Percentiles rank a stretch among this genome's conserved stretches.
Conservation (phyloP, 2,113 vertebrate species). For the Solenodon paradoxus region DNA sequence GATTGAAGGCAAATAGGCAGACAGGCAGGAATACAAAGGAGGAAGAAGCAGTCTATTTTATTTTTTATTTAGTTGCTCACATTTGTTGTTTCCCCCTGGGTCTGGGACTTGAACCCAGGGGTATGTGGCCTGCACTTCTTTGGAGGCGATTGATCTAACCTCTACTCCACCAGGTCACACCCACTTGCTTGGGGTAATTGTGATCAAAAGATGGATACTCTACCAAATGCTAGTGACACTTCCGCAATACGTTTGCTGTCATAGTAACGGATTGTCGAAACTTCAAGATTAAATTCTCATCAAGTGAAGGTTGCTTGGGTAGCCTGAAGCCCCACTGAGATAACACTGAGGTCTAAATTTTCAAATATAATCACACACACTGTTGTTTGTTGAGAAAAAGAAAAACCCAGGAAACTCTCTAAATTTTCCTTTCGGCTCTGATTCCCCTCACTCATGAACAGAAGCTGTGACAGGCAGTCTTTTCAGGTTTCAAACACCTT, state of each 20-base stretch:
- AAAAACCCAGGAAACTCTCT: not conserved
- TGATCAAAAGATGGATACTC: not conserved
- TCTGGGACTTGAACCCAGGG: too few relatives aligned
- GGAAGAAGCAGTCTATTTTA: too few relatives aligned
- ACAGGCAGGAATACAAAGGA: too few relatives aligned
- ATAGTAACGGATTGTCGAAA: not conserved
- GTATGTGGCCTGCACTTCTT: too few relatives aligned
- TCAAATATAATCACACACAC: not conserved
- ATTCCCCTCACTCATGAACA: not conserved
- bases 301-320: not conserved
- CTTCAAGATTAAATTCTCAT: conserved; percentile 15
- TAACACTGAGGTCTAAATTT: not conserved
- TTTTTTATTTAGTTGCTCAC: too few relatives aligned
- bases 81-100: too few relatives aligned
- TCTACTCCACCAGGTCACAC: too few relatives aligned
- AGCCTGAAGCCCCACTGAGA: not conserved
- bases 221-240: not conserved
- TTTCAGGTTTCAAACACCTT: not conserved
- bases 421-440: not conserved
- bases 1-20: too few relatives aligned
- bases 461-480: not conserved
- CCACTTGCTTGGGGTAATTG: too few relatives aligned
- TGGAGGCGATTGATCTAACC: too few relatives aligned
- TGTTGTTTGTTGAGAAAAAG: not conserved
- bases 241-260: not conserved